A percentile compares a stretch with the other conserved stretches of the same genome.
These are phyloP conservation scores for Gastrophysa polygoni DNA, from an alignment of 2,888 invertebrate genomes.

Conservation along the genomic window DNA sequence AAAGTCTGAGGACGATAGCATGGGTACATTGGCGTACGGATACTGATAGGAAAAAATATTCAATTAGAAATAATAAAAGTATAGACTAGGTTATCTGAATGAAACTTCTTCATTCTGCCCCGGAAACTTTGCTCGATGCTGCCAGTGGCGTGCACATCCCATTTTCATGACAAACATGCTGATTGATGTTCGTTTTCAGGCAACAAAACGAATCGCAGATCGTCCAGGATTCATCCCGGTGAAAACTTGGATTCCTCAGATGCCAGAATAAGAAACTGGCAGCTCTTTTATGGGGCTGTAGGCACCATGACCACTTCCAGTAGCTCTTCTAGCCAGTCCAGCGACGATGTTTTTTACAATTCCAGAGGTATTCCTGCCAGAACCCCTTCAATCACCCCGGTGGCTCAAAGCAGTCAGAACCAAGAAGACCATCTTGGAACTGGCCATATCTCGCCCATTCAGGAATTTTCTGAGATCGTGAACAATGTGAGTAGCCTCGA, in stretches of 20 bases:
- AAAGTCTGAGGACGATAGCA: no score
- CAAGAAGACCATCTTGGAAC: neutral
- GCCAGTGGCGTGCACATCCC: no score
- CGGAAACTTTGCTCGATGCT: no score
- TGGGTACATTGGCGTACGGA: no score
- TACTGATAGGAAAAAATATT: no score
- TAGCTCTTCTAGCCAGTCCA: constrained; percentile 11
- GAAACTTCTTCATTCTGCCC: no score
- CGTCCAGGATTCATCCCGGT: neutral
- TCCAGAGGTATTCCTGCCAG: neutral
- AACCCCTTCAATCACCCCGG: neutral
- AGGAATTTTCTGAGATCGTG: constrained; percentile 14
- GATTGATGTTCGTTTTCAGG: neutral
- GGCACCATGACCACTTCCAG: constrained; percentile 26
- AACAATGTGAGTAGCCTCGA: constrained; percentile 8
- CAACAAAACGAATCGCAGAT: neutral
- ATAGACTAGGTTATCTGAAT: no score
- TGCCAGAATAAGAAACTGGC: constrained; percentile 47
- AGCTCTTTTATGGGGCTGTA: constrained; percentile 43
- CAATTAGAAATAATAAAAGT: no score
- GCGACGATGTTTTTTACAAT: constrained; percentile 6
- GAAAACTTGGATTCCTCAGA: constrained; percentile 8
- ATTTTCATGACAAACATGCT: neutral
- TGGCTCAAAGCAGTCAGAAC: neutral
- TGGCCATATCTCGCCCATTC: constrained; percentile 14